Evolutionary conservation across 2,113 vertebrate species (phyloP).

Genomic region (Carlito syrichta): DNA sequence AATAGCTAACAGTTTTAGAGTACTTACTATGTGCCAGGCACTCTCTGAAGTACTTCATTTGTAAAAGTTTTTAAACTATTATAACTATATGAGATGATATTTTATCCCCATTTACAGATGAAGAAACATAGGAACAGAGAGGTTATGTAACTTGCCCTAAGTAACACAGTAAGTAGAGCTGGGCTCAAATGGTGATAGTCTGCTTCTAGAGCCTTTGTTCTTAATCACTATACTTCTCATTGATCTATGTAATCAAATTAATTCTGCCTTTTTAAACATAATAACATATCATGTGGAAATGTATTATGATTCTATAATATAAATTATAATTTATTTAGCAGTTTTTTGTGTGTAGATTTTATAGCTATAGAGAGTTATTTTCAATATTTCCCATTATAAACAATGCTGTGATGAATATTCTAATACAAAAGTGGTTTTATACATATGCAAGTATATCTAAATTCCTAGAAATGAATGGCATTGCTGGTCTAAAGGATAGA

Average conservation of each 20-base stretch:
- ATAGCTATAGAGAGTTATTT: background rate
- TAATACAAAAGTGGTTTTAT: slow-evolving; percentile 14
- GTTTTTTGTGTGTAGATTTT: background rate
- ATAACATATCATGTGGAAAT: background rate
- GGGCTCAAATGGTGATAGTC: background rate
- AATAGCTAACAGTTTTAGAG: background rate
- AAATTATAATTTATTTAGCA: background rate
- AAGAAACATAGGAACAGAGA: background rate
- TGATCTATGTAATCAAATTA: background rate
- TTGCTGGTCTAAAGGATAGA: background rate
- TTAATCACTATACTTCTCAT: background rate
- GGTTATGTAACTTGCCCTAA: background rate
- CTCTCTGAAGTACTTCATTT: background rate
- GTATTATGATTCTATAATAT: no score
- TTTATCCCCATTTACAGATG: background rate
- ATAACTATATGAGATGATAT: background rate
- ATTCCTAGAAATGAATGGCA: slow-evolving; percentile 9
- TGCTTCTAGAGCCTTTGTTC: background rate
- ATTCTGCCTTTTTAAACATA: background rate
- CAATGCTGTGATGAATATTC: background rate
- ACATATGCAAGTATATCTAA: background rate
- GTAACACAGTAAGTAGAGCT: background rate
- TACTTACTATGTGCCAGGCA: background rate
- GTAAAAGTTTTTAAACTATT: background rate
- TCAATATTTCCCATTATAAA: background rate